A percentile compares a stretch with the other conserved stretches of the same genome.
phyloP scores from a whole-genome alignment of 1,140 invertebrate genomes.

The Cheumatopsyche charites region DNA sequence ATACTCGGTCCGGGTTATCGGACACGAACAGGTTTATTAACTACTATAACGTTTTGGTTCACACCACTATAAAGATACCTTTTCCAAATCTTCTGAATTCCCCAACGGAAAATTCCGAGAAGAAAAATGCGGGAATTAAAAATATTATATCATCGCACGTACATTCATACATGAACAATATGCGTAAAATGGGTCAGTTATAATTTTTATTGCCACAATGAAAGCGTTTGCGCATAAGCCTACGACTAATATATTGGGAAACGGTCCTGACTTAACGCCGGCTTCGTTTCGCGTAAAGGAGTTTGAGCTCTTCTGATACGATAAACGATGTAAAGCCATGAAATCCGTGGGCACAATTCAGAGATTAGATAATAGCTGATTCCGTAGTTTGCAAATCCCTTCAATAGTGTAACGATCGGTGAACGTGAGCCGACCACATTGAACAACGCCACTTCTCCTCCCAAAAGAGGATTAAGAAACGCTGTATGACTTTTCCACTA shows the following conservation, averaged over 20 bases:
- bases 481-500: neutral
- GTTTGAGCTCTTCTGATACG: slow-evolving; percentile 41
- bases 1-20: slow-evolving; percentile 40
- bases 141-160: neutral
- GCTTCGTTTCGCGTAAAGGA: slow-evolving; percentile 38
- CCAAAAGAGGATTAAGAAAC: slow-evolving; percentile 2
- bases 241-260: neutral
- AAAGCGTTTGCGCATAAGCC: neutral
- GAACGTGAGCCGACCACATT: slow-evolving; percentile 13
- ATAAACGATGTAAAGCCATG: slow-evolving; percentile 26
- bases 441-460: slow-evolving; percentile 8
- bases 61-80: slow-evolving; percentile 9
- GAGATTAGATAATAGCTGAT: slow-evolving; percentile 46
- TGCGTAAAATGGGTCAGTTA: neutral
- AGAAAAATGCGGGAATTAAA: neutral
- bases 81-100: neutral
- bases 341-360: slow-evolving; percentile 36
- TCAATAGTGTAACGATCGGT: slow-evolving; percentile 43
- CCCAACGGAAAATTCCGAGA: neutral
- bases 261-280: slow-evolving; percentile 11
- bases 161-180: neutral
- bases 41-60: slow-evolving; percentile 24
- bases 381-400: slow-evolving; percentile 44
- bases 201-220: neutral
- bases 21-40: slow-evolving; percentile 40